phyloP scores from a whole-genome alignment of 2,888 invertebrate genomes.

The Agrochola macilenta region DNA sequence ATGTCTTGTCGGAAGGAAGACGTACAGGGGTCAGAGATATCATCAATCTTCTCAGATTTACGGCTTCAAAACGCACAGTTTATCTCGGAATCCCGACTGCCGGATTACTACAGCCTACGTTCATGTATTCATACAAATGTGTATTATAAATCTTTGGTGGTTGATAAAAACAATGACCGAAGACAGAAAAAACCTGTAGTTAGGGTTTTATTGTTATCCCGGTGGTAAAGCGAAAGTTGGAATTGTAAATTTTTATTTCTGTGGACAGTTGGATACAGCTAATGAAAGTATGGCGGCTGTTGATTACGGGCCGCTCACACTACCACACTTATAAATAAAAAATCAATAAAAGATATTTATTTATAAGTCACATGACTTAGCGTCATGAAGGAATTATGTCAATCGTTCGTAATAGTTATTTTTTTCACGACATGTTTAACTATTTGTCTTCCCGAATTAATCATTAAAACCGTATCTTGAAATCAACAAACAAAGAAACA shows the following conservation, averaged over 20 bases:
- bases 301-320: not conserved
- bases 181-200: not conserved
- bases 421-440: not conserved
- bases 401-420: not conserved
- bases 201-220: not conserved
- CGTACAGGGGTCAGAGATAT: conserved; percentile 76
- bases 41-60: conserved; percentile 88
- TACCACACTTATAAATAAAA: conserved; percentile 15
- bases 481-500: conserved; percentile 39
- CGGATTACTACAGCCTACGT: conserved; percentile 68
- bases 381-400: not conserved
- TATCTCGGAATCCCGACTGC: conserved; percentile 77
- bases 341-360: conserved; percentile 7
- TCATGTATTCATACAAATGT: conserved; percentile 51
- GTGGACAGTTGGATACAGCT: not conserved
- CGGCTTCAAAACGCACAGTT: conserved; percentile 76
- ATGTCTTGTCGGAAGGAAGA: conserved; percentile 70
- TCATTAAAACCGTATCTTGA: not conserved
- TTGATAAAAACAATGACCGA: conserved; percentile 17
- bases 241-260: not conserved
- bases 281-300: not conserved
- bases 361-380: not conserved
- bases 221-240: not conserved
- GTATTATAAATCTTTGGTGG: conserved; percentile 42
- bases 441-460: not conserved